Evolutionary conservation across 30 jellyfish, hydroid and myxozoan genomes (phyloP), one percentile per base, ranked within the genome.

Genomic region (Aurelia sp.): DNA sequence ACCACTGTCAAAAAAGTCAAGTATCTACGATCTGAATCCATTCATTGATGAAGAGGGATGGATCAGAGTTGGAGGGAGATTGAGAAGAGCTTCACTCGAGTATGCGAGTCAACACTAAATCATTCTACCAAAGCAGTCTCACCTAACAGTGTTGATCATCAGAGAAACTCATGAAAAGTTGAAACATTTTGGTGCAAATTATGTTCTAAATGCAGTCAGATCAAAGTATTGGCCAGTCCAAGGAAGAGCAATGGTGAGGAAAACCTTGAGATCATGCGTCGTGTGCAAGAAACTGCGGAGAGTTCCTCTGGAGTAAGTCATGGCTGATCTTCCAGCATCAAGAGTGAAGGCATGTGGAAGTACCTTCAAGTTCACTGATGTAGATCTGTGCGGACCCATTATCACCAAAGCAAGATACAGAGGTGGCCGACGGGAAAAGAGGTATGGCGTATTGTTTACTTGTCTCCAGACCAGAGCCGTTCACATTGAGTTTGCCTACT

Each of bases 1-100:
- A 78, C 79, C 89, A 64, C 81, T 80, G 44, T 66, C 84, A 13
- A 63, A 13, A 47, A 47, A 47, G 20, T 59, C 81, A 50, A 50
- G 60, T 41, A 41, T 80, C 41, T 52, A 40, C 82, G 61, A 50
- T 50, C 82, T 80, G 81, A 52, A 50, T 41, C 90, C 84, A 64
- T 80, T 80, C 67, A 50, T 64, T 23, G 90, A 80, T 66, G 75
- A 66, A 63, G 50, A 65, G 3, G 90, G 90, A 18, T 65, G 66
- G 90, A 23, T 80, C n/a, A 65, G 90, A 80, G 90, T 80, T 20
- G 74, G 90, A 4, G 90, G 90, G 9, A 80, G 90, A 66, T n/a
- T 80, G 73, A 66, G 75, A 63, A 47, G 68, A 65, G 73, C 90
- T 63, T 55, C 81, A 47, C 74, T 80, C 13, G 73, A 27, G 27